phyloP scores from a whole-genome alignment of 2,113 vertebrate species.

The Turnix velox region DNA sequence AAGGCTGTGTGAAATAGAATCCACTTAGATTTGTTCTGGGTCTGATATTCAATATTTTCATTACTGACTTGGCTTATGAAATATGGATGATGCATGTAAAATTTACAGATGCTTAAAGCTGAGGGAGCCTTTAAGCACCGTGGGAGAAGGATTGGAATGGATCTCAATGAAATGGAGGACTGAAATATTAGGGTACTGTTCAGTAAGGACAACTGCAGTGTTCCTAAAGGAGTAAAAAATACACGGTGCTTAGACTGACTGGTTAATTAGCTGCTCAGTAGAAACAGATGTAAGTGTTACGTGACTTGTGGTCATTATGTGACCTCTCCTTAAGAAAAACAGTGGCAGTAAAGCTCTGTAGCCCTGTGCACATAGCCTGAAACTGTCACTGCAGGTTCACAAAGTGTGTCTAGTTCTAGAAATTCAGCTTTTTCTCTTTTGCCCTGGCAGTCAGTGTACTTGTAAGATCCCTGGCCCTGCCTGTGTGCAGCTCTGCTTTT shows the following conservation, averaged over 20 bases:
- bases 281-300: neutral
- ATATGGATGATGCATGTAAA: constrained; percentile 47
- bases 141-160: neutral
- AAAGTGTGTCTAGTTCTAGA: neutral
- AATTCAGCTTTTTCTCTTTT: neutral
- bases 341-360: neutral
- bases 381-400: neutral
- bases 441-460: neutral
- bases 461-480: neutral
- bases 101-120: constrained; percentile 15
- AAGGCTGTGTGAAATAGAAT: neutral
- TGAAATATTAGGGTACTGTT: neutral
- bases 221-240: neutral
- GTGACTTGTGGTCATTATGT: neutral
- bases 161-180: neutral
- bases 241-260: neutral
- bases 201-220: neutral
- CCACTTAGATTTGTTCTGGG: neutral
- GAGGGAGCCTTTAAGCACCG: neutral
- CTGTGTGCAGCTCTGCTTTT: neutral
- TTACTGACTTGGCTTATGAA: constrained; percentile 39
- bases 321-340: neutral
- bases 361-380: neutral
- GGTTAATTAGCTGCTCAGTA: neutral
- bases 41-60: neutral